Evolutionary conservation across 2,888 invertebrate species (phyloP), one percentile per base, ranked within the genome.

Genomic region (Eucriotettix oculatus): DNA sequence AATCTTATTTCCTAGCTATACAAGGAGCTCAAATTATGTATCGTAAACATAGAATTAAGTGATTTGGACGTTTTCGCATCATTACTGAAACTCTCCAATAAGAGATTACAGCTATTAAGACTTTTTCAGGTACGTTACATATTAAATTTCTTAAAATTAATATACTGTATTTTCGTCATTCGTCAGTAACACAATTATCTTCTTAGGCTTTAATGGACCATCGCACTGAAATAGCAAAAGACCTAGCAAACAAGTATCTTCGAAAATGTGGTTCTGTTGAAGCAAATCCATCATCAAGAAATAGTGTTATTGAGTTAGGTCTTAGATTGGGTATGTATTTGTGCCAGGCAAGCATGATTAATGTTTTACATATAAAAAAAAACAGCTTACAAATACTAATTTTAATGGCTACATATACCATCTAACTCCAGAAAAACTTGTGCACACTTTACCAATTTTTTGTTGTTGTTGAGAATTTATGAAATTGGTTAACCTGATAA

Each of bases 21-120:
- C 68, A 79, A 80, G 67, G 84, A 86, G 70, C 83, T 84, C 67
- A 76, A 80, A 64, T 75, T 87, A 58, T 85, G 84, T 69, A 76
- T 85, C 65, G 75, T 90, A 61, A 82, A 81, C 53, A 73, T 79
- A 62, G 89, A 88, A 73, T 79, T 88, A 63, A 80, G 83, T 59
- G 78, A 86, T 70, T 71, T 89, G 69, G 81, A 84, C 63, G 79
- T 81, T 58, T 85, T 90, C 72, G 79, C 81, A 66, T 76, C 83
- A 66, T 77, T 89, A 71, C 74, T 90, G 64, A 82, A 82, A 67
- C 82, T 85, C 64, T 80, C 80, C 66, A 84, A 79, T 66, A 81
- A 84, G 65, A 80, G 86, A 66, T 76, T 83, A 60, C 75, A 82
- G 61, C 74, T 90, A 48, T 77, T 89, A 63, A 82, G 83, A 69